Conservation (phyloP, 2,113 vertebrate genomes). For the Rattus rattus region DNA sequence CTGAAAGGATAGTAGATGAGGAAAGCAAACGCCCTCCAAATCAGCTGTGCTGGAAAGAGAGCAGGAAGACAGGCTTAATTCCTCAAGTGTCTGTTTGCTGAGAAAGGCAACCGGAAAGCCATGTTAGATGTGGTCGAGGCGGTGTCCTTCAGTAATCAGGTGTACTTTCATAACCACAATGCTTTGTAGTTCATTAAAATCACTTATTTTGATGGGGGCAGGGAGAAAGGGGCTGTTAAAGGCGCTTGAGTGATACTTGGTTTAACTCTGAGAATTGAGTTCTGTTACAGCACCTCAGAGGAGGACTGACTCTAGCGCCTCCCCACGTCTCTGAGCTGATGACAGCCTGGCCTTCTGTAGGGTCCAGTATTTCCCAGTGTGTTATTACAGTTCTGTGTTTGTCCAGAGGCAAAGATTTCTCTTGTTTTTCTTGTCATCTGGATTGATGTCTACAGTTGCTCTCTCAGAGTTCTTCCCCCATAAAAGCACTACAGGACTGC, state of each 20-base stretch:
- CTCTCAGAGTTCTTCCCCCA: constrained; percentile 19
- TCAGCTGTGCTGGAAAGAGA: background rate
- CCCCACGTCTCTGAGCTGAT: background rate
- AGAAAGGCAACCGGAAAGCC: background rate
- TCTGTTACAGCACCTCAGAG: background rate
- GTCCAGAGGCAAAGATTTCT: background rate
- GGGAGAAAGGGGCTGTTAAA: background rate
- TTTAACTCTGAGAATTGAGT: background rate
- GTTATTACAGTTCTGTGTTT: background rate
- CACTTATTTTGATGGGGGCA: background rate
- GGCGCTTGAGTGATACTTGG: background rate
- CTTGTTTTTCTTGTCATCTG: background rate
- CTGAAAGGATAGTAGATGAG: background rate
- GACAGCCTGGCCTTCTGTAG: background rate
- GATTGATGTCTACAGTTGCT: background rate
- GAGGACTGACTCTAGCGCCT: background rate
- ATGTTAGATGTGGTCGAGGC: background rate
- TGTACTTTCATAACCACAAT: too few species aligned
- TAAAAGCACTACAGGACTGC: constrained; percentile 1
- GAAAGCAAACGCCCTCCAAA: background rate
- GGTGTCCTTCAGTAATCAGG: background rate
- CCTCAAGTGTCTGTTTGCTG: background rate
- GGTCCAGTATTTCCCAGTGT: background rate
- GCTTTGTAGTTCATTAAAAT: background rate
- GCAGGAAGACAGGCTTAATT: background rate